A percentile compares a stretch with the other conserved stretches of the same genome.
Evolutionary conservation across 1,140 invertebrate genomes (phyloP).

Genomic region (Saccostrea cuccullata): DNA sequence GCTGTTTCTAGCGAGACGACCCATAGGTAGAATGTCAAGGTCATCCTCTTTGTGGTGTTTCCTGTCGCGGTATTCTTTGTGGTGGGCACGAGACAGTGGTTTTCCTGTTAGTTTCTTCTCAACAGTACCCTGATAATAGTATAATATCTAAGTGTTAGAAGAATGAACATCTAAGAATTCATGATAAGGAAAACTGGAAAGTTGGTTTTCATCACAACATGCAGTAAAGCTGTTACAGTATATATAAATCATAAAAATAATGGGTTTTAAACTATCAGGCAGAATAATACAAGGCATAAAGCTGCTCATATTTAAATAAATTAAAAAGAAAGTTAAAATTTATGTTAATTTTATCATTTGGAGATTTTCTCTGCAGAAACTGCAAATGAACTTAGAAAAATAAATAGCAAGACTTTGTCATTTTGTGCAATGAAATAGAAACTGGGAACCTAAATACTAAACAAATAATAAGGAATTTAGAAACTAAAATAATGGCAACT

Average conservation of each 20-base stretch:
- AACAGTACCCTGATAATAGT: constrained; percentile 63
- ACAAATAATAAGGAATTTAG: neutral
- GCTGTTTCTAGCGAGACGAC: constrained; percentile 74
- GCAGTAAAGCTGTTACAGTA: neutral
- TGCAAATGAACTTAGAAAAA: neutral
- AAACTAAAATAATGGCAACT: neutral
- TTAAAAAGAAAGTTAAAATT: neutral
- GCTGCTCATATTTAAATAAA: neutral
- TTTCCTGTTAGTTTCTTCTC: constrained; percentile 69
- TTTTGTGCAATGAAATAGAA: neutral
- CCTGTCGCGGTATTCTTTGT: constrained; percentile 93
- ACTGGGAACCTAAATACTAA: too few relatives aligned
- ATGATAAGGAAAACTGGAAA: neutral
- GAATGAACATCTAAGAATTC: neutral
- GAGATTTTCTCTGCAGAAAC: neutral
- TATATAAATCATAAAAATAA: neutral
- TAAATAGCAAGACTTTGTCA: neutral
- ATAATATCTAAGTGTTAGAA: neutral
- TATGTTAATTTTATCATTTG: too few relatives aligned
- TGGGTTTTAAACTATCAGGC: neutral
- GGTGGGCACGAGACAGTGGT: constrained; percentile 87
- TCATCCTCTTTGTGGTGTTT: constrained; percentile 85
- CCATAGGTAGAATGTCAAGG: constrained; percentile 74
- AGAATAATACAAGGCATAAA: neutral
- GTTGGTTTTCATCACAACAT: neutral